These are phyloP conservation scores for Zophobas morio DNA, from an alignment of 1,140 invertebrate genomes.

Conservation along the genomic window DNA sequence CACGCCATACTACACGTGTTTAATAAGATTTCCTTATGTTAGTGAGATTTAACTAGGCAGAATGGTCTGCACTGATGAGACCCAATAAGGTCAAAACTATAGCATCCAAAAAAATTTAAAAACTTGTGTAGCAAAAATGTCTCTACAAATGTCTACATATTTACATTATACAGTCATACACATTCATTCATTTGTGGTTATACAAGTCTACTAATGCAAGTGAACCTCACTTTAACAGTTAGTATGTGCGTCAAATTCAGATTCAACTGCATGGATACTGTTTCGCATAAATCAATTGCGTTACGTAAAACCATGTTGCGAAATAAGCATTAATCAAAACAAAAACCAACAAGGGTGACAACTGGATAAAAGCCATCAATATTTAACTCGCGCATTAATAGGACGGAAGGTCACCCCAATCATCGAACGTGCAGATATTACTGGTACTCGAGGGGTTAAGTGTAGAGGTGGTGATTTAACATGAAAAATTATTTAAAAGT, in stretches of 20 bases:
- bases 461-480: slow-evolving; percentile 32
- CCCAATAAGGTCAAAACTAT: too few relatives aligned
- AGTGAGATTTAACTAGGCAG: too few relatives aligned
- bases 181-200: too few relatives aligned
- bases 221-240: neutral
- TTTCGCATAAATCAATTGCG: slow-evolving; percentile 13
- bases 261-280: neutral
- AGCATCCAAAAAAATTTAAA: too few relatives aligned
- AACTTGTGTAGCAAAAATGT: too few relatives aligned
- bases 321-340: slow-evolving; percentile 52
- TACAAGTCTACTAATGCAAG: too few relatives aligned
- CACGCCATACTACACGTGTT: too few relatives aligned
- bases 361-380: slow-evolving; percentile 54
- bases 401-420: slow-evolving; percentile 49
- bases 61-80: too few relatives aligned
- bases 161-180: too few relatives aligned
- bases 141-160: too few relatives aligned
- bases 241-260: neutral
- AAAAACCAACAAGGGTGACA: slow-evolving; percentile 56
- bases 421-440: slow-evolving; percentile 42
- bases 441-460: slow-evolving; percentile 28
- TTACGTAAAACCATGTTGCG: slow-evolving; percentile 1
- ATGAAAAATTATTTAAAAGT: neutral
- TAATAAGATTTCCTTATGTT: too few relatives aligned
- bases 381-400: slow-evolving; percentile 54